These are phyloP conservation scores for Caenorhabditis sulstoni DNA, from an alignment of 2,888 invertebrate species.

Conservation along the genomic window DNA sequence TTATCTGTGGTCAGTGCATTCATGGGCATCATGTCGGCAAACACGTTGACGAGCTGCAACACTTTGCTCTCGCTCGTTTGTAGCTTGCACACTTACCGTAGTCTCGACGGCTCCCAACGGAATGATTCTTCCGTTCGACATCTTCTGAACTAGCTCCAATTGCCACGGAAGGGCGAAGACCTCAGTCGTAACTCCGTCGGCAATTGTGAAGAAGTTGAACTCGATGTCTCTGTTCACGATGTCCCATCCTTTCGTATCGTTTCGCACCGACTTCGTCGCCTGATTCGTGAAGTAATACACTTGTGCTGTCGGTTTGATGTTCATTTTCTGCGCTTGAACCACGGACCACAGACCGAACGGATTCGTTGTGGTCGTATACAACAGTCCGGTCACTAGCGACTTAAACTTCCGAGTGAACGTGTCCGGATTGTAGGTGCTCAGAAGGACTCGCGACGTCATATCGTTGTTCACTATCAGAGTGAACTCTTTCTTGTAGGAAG, in stretches of 20 bases:
- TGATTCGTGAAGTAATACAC: constrained; percentile 50
- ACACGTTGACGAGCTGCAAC: constrained; percentile 15
- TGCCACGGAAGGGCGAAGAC: constrained; percentile 28
- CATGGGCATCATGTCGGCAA: constrained; percentile 28
- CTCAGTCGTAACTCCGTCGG: constrained; percentile 35
- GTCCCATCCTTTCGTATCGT: constrained; percentile 30
- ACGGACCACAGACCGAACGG: constrained; percentile 27
- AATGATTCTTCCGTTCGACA: constrained; percentile 41
- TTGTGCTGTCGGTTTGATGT: constrained; percentile 38
- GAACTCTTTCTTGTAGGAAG: constrained; percentile 29
- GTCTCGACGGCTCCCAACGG: constrained; percentile 15
- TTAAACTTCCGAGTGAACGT: constrained; percentile 15
- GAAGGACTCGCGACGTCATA: constrained; percentile 21
- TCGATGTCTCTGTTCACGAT: constrained; percentile 31
- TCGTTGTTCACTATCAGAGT: constrained; percentile 41
- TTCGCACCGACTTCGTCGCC: constrained; percentile 15
- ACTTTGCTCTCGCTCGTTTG: not conserved
- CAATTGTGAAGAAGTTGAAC: constrained; percentile 47
- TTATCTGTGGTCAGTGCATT: constrained; percentile 38
- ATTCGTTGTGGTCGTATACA: not conserved
- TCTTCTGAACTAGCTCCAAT: constrained; percentile 36
- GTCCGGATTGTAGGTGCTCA: constrained; percentile 27
- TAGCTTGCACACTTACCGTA: constrained; percentile 10
- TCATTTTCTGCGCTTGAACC: constrained; percentile 32
- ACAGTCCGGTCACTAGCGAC: not conserved